Conservation (phyloP, 2,797 vertebrate species). For the Australoheros facetus region DNA sequence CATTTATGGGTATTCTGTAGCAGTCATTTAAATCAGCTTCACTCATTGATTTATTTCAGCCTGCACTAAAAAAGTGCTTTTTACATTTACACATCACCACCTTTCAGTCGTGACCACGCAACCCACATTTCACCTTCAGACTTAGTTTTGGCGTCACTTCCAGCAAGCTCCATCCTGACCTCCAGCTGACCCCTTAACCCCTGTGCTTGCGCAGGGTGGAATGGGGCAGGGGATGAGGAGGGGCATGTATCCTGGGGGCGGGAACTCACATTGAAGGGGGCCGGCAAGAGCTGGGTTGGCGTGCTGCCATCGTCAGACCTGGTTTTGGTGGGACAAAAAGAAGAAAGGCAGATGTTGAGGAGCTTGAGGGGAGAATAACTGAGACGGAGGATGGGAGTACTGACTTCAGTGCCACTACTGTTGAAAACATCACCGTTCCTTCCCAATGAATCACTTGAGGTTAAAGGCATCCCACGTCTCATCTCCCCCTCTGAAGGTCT, state of each 20-base stretch:
- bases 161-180: constrained; percentile 58
- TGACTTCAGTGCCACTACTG: constrained; percentile 23
- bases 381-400: constrained; percentile 39
- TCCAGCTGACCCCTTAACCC: constrained; percentile 55
- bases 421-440: constrained; percentile 33
- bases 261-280: constrained; percentile 79
- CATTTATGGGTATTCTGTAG: constrained; percentile 16
- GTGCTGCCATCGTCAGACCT: constrained; percentile 87
- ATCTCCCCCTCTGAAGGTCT: constrained; percentile 46
- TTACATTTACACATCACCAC: constrained; percentile 54
- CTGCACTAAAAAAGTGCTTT: constrained; percentile 41
- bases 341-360: constrained; percentile 33
- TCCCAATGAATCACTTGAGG: constrained; percentile 44
- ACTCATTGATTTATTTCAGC: constrained; percentile 37
- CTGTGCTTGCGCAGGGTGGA: constrained; percentile 53
- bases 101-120: constrained; percentile 29
- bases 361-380: constrained; percentile 30
- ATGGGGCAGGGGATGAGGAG: constrained; percentile 72
- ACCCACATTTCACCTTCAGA: constrained; percentile 47
- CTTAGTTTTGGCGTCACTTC: constrained; percentile 39
- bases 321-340: constrained; percentile 55
- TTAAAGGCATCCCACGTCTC: constrained; percentile 51
- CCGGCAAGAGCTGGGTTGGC: constrained; percentile 88
- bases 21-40: constrained; percentile 44
- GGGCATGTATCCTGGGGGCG: constrained; percentile 77